phyloP scores from a whole-genome alignment of 2,113 vertebrate genomes.

The Pteropus alecto region DNA sequence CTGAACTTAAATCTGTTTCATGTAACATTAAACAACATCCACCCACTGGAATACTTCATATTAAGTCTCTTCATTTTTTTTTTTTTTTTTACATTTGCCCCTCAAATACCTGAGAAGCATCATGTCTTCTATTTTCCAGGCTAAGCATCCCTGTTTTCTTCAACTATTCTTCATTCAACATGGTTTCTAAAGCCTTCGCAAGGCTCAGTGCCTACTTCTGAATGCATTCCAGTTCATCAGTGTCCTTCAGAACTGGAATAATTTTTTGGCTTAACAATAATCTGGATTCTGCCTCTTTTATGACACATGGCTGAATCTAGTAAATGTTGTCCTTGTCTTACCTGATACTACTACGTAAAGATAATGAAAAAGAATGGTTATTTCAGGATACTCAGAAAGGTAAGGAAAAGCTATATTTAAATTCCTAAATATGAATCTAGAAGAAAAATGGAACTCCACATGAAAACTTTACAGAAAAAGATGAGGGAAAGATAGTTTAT shows the following conservation, averaged over 20 bases:
- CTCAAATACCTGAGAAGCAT: conserved; percentile 1
- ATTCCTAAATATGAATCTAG: background rate
- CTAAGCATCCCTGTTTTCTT: conserved; percentile 24
- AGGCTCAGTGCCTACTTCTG: background rate
- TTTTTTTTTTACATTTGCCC: background rate
- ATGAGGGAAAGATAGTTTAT: background rate
- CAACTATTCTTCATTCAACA: conserved; percentile 5
- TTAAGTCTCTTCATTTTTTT: background rate
- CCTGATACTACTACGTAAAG: conserved; percentile 3
- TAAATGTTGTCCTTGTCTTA: conserved; percentile 3
- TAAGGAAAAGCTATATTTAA: conserved; percentile 40
- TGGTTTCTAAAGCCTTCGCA: conserved; percentile 16
- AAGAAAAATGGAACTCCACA: conserved; percentile 36
- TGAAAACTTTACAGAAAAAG: conserved; percentile 30
- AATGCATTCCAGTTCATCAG: background rate
- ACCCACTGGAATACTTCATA: background rate
- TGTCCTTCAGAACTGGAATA: conserved; percentile 31
- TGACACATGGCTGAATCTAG: background rate
- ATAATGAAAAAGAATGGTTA: background rate
- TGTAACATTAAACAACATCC: conserved; percentile 28
- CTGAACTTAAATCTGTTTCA: conserved; percentile 9
- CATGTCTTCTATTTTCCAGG: conserved; percentile 29
- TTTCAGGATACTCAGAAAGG: background rate
- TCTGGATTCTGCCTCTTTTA: conserved; percentile 22
- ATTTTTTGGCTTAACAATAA: conserved; percentile 5